These are phyloP conservation scores for Leptodactylus fallax DNA, from an alignment of 2,797 vertebrate genomes.

Conservation along the genomic window DNA sequence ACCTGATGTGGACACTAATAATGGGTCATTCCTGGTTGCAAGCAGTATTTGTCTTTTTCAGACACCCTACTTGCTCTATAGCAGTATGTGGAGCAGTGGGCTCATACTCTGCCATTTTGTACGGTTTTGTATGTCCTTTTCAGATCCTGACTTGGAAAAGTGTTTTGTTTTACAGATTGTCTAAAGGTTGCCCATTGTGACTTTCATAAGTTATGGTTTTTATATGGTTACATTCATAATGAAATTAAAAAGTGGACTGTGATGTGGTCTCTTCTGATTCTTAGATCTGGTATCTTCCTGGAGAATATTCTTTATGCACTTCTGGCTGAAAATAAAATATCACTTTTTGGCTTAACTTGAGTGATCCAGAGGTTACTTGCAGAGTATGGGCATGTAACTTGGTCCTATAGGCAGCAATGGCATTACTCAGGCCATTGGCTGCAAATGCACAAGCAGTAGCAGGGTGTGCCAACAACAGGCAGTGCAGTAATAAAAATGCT, in stretches of 20 bases:
- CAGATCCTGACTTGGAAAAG: slow-evolving; percentile 39
- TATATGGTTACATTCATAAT: slow-evolving; percentile 78
- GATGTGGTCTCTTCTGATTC: neutral
- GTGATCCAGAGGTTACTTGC: too few relatives aligned
- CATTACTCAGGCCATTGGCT: too few relatives aligned
- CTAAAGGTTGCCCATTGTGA: slow-evolving; percentile 68
- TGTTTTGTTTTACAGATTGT: slow-evolving; percentile 58
- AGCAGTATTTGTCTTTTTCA: neutral
- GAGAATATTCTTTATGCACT: too few relatives aligned
- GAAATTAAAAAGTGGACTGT: slow-evolving; percentile 67
- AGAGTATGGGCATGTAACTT: too few relatives aligned
- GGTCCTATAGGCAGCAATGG: too few relatives aligned
- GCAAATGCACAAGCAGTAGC: too few relatives aligned
- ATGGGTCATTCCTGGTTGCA: slow-evolving; percentile 9
- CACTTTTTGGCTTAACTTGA: too few relatives aligned
- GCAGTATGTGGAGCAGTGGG: neutral
- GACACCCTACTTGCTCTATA: neutral
- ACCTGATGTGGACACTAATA: neutral
- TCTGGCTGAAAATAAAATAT: too few relatives aligned
- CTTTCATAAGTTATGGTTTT: slow-evolving; percentile 81
- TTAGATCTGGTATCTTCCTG: too few relatives aligned
- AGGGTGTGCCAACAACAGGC: too few relatives aligned
- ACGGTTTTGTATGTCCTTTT: slow-evolving; percentile 51
- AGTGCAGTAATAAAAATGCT: too few relatives aligned
- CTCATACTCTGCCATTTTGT: slow-evolving; percentile 35